Conservation (phyloP, 2,888 invertebrate species). For the Taphrorychus bicolor region DNA sequence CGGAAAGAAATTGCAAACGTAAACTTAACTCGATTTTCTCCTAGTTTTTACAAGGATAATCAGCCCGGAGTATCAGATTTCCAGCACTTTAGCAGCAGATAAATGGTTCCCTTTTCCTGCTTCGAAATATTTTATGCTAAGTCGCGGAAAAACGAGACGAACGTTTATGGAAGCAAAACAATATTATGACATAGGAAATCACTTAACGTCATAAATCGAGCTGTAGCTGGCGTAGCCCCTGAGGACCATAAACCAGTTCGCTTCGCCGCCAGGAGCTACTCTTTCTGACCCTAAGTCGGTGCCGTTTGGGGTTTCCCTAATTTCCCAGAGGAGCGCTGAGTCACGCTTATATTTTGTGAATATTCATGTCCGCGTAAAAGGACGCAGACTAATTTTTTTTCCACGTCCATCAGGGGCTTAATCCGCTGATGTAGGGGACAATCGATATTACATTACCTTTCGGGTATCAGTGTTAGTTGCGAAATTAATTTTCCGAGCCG, state of each 20-base stretch:
- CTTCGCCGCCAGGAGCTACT: conserved; percentile 6
- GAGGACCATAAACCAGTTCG: conserved; percentile 10
- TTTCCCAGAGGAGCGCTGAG: conserved; percentile 25
- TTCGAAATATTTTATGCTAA: too few relatives aligned
- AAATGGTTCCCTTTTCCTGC: background rate
- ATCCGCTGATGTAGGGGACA: background rate
- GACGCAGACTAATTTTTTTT: too few relatives aligned
- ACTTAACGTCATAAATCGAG: conserved; percentile 47
- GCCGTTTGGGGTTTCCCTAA: conserved; percentile 20
- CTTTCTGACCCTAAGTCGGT: conserved; percentile 18
- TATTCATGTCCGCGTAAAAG: conserved; percentile 29
- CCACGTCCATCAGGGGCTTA: too few relatives aligned
- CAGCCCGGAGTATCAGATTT: background rate
- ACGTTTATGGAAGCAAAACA: too few relatives aligned
- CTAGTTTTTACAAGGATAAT: conserved; percentile 19
- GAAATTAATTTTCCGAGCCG: background rate
- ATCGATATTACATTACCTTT: background rate
- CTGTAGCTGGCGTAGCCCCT: background rate
- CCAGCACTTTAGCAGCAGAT: background rate
- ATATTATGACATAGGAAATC: conserved; percentile 47
- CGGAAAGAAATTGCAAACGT: conserved; percentile 22
- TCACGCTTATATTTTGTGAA: conserved; percentile 22
- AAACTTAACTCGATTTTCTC: conserved; percentile 26
- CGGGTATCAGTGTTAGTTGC: background rate
- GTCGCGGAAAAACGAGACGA: too few relatives aligned